A percentile compares a stretch with the other conserved stretches of the same genome.
These are phyloP conservation scores for Anniella stebbinsi DNA, from an alignment of 2,797 vertebrate genomes.

Conservation along the genomic window DNA sequence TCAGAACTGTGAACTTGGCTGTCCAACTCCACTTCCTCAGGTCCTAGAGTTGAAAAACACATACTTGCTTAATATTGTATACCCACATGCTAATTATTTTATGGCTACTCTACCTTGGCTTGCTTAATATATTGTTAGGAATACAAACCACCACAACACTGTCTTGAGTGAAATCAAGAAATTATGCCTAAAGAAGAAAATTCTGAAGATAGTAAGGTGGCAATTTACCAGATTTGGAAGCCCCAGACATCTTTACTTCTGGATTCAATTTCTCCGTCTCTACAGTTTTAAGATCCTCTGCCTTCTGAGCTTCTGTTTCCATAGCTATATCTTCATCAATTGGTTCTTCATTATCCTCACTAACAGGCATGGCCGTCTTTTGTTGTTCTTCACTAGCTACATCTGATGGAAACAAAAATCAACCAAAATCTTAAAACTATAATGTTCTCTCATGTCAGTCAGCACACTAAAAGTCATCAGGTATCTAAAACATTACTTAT, in stretches of 20 bases:
- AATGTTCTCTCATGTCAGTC: rapidly evolving
- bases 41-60: slow-evolving; percentile 74
- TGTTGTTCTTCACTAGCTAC: slow-evolving; percentile 93
- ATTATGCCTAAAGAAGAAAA: background rate
- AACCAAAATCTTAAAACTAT: background rate
- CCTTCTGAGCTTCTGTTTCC: slow-evolving; percentile 82
- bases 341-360: slow-evolving; percentile 77
- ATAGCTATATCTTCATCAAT: slow-evolving; percentile 80
- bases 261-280: slow-evolving; percentile 88
- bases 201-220: background rate
- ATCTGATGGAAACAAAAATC: slow-evolving; percentile 78
- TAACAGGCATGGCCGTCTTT: slow-evolving; percentile 76
- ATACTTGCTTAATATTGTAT: background rate
- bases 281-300: slow-evolving; percentile 81
- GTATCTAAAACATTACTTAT: background rate
- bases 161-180: background rate
- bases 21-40: slow-evolving; percentile 84
- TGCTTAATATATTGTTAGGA: background rate
- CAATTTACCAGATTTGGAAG: slow-evolving; percentile 69
- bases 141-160: background rate
- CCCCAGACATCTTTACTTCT: slow-evolving; percentile 80
- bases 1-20: slow-evolving; percentile 71
- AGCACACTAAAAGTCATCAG: background rate
- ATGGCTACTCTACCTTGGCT: rapidly evolving
- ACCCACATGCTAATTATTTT: background rate